Percentiles rank a stretch among this genome's conserved stretches.
phyloP scores from a whole-genome alignment of 2,113 vertebrate species.

The Taxidea taxus region DNA sequence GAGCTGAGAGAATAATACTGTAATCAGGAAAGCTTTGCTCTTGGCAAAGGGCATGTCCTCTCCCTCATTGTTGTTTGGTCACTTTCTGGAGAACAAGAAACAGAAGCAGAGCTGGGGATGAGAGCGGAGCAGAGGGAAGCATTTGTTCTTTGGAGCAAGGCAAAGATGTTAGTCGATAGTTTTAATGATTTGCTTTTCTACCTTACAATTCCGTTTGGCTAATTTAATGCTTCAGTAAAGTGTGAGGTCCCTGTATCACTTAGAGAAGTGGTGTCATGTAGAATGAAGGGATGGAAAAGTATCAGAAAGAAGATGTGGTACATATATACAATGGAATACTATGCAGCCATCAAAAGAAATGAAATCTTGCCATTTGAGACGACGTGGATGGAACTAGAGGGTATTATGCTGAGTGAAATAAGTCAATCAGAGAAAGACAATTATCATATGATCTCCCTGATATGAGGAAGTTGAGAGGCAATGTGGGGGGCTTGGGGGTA shows the following conservation, averaged over 20 bases:
- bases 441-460: too few species aligned
- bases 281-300: neutral
- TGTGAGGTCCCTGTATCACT: neutral
- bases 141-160: neutral
- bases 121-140: neutral
- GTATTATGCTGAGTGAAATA: too few species aligned
- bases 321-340: too few species aligned
- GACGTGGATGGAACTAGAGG: too few species aligned
- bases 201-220: neutral
- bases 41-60: neutral
- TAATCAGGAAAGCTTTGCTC: neutral
- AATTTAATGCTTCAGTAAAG: neutral
- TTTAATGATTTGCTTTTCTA: neutral
- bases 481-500: too few species aligned
- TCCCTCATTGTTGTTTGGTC: neutral
- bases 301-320: neutral
- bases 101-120: neutral
- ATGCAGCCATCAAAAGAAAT: too few species aligned
- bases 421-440: too few species aligned
- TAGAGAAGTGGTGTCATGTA: neutral
- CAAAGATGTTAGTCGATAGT: neutral
- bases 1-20: neutral
- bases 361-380: too few species aligned
- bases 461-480: too few species aligned
- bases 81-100: neutral